These are phyloP conservation scores for Desmodus rotundus DNA, from an alignment of 2,113 vertebrate species.

Conservation along the genomic window DNA sequence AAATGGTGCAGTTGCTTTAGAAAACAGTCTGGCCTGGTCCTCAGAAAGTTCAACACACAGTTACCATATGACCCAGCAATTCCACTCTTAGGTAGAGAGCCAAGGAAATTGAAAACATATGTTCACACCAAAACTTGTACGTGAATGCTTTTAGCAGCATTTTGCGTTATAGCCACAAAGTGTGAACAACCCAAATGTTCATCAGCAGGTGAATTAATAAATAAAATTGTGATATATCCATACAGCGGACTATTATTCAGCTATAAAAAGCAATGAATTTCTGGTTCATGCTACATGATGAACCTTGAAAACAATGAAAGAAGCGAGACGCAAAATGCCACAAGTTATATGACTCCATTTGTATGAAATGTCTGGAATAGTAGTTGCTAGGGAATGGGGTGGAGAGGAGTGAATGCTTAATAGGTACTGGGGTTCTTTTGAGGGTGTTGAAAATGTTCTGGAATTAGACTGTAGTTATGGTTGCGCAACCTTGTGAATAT, in stretches of 20 bases:
- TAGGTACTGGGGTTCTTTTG: conserved; percentile 6
- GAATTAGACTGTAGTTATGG: conserved; percentile 16
- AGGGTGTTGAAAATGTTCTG: not conserved
- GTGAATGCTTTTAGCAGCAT: not conserved
- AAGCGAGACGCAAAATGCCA: not conserved
- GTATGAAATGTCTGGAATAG: conserved; percentile 4
- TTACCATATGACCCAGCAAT: not conserved
- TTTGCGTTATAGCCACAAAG: not conserved
- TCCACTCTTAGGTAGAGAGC: not conserved
- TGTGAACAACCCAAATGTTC: not conserved
- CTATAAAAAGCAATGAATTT: not conserved
- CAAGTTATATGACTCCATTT: not conserved
- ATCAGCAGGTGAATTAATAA: not conserved
- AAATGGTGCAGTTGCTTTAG: not conserved
- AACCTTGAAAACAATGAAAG: conserved; percentile 34
- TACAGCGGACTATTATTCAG: conserved; percentile 30
- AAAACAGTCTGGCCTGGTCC: not conserved
- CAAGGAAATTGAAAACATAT: conserved; percentile 22
- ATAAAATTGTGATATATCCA: not conserved
- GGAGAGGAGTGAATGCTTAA: not conserved
- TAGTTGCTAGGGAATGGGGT: not conserved
- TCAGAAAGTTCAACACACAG: not conserved
- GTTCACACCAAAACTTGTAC: not conserved
- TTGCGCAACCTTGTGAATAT: not conserved
- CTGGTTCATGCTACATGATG: not conserved